Conservation (phyloP, 2,797 vertebrate species). For the Amazona ochrocephala region DNA sequence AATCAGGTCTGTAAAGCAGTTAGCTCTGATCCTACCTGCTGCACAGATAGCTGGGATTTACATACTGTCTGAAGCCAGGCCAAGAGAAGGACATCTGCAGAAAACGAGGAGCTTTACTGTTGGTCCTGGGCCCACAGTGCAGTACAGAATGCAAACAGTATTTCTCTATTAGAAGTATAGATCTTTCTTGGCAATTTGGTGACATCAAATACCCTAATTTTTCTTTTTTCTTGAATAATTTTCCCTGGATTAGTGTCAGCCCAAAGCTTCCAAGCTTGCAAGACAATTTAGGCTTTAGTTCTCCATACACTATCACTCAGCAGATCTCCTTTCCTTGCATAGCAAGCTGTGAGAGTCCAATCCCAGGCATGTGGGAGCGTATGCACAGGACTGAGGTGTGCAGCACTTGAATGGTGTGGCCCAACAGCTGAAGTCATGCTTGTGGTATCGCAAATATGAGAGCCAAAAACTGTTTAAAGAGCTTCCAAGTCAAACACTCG, state of each 20-base stretch:
- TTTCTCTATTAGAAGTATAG: not conserved
- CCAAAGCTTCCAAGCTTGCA: not conserved
- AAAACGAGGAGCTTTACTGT: not conserved
- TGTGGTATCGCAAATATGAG: constrained; percentile 29
- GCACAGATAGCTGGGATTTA: not conserved
- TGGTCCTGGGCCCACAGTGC: not conserved
- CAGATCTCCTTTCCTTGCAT: not conserved
- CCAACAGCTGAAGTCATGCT: constrained; percentile 40
- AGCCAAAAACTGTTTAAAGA: constrained; percentile 31
- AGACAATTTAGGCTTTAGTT: not conserved
- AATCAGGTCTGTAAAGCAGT: not conserved
- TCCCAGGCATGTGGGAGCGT: not conserved
- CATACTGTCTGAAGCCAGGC: rapidly evolving
- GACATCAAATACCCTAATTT: not conserved
- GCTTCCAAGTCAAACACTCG: constrained; percentile 43
- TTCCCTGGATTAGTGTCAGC: not conserved
- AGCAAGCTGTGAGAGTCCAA: not conserved
- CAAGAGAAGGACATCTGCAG: not conserved
- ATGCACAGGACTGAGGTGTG: not conserved
- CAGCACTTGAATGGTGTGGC: not conserved
- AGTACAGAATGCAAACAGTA: not conserved
- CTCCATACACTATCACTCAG: not conserved
- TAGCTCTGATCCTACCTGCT: not conserved
- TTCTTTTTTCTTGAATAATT: not conserved
- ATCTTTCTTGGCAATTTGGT: not conserved